Evolutionary conservation across 1,140 invertebrate genomes (phyloP).

Genomic region (Diuraphis noxia): DNA sequence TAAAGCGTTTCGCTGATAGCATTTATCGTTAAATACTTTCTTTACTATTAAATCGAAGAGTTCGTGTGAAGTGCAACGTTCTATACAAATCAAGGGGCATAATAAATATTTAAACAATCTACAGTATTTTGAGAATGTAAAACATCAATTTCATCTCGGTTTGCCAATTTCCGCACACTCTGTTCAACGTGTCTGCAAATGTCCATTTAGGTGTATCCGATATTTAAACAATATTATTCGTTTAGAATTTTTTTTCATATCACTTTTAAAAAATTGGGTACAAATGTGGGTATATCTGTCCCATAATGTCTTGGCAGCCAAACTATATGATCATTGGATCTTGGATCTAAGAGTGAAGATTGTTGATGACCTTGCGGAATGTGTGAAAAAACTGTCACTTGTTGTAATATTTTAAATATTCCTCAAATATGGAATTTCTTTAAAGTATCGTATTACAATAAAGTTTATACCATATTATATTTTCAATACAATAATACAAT

Average conservation of each 20-base stretch:
- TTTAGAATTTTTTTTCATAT: rapidly evolving
- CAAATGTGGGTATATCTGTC: not conserved
- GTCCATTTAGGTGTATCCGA: not conserved
- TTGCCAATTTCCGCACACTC: not conserved
- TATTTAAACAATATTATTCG: not conserved
- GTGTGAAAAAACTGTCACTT: not conserved
- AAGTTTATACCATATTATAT: not conserved
- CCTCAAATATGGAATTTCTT: not conserved
- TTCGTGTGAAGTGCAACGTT: not conserved
- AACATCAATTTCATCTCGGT: not conserved
- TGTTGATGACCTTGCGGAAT: not conserved
- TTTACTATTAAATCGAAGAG: not conserved
- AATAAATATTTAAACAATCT: not conserved
- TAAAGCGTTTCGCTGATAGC: not conserved
- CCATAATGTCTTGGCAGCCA: not conserved
- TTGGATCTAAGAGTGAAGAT: not conserved
- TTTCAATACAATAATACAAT: too few relatives aligned
- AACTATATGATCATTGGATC: not conserved
- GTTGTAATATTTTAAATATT: not conserved
- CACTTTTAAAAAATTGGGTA: not conserved
- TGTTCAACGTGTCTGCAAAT: not conserved
- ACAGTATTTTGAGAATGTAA: not conserved
- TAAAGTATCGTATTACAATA: not conserved
- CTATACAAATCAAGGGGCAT: not conserved
- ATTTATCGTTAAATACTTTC: not conserved